Evolutionary conservation across 2,113 vertebrate species (phyloP), one percentile per base, ranked within the genome.

Genomic region (Muntiacus muntjak): DNA sequence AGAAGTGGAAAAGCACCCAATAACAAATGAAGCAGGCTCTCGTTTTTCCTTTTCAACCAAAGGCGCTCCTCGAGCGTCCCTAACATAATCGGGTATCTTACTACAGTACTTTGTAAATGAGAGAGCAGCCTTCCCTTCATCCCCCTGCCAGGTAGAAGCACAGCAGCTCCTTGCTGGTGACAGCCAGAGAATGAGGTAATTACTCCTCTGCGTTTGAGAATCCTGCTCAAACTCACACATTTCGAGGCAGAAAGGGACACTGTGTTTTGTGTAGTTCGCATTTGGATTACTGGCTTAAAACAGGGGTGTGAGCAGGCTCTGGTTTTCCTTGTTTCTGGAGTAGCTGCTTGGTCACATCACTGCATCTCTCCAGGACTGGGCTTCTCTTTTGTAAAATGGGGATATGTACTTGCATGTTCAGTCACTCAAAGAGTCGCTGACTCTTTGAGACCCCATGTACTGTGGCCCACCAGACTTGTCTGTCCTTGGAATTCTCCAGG

Each of bases 121-220:
- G 78, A 94, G 74, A 93, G 82, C 52, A 88, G 30, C 91, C 17
- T 95, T 47, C 58, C 19, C 95, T 95, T 62, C 30, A 5, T 76
- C 58, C 54, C 71, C 36, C 64, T 88, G 43, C 28, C 92, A 95
- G 60, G 93, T 45, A 62, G 96, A 97, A 96, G 67, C 1, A 11
- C 19, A 30, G 16, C 6, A 16, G 33, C 52, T n/a, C n/a, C 21
- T 0, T 96, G 85, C 52, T 92, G 13, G 87, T 96, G 96, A 57
- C 95, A 87, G 28, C 92, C 60, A 87, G 43, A 83, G 79, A 96
- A 94, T 1, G 0, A 55, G 79, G 94, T 97, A 45, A 82, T 96
- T 94, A 92, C 7, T 33, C 40, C 23, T 91, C 36, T 97, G 28
- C 54, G 23, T 87, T 95, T 97, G 54, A 97, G 85, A 33, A 91